These are phyloP conservation scores for Delphinus delphis DNA, from an alignment of 2,113 vertebrate species.

Conservation along the genomic window DNA sequence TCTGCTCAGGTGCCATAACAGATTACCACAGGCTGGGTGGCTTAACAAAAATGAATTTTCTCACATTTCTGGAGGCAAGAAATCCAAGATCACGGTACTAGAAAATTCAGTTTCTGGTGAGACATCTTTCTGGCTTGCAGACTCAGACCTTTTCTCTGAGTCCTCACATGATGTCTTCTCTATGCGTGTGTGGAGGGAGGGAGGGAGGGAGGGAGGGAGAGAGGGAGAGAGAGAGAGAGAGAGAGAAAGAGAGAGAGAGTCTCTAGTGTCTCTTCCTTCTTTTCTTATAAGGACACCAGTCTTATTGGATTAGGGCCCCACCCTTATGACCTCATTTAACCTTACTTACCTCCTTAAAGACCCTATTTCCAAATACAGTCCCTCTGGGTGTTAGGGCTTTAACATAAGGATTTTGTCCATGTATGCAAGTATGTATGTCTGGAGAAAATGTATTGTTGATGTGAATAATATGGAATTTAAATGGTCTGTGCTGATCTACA, in stretches of 20 bases:
- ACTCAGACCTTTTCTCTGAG: too few relatives aligned
- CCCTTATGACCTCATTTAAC: not conserved
- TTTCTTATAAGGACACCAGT: not conserved
- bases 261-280: not conserved
- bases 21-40: not conserved
- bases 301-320: not conserved
- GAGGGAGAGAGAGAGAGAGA: rapidly evolving
- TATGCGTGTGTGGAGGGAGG: too few relatives aligned
- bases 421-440: not conserved
- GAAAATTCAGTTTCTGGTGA: not conserved
- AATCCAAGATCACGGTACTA: not conserved
- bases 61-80: not conserved
- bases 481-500: not conserved
- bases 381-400: not conserved
- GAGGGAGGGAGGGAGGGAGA: too few relatives aligned
- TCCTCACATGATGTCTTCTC: too few relatives aligned
- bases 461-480: not conserved
- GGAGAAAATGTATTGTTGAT: not conserved
- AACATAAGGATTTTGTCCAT: not conserved
- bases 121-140: not conserved
- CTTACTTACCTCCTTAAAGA: not conserved
- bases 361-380: not conserved
- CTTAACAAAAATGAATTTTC: not conserved
- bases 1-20: not conserved
- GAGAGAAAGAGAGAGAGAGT: too few relatives aligned